Base-by-base conservation (phyloP, 2,113 vertebrate species). In the Trogon melanurus region DNA sequence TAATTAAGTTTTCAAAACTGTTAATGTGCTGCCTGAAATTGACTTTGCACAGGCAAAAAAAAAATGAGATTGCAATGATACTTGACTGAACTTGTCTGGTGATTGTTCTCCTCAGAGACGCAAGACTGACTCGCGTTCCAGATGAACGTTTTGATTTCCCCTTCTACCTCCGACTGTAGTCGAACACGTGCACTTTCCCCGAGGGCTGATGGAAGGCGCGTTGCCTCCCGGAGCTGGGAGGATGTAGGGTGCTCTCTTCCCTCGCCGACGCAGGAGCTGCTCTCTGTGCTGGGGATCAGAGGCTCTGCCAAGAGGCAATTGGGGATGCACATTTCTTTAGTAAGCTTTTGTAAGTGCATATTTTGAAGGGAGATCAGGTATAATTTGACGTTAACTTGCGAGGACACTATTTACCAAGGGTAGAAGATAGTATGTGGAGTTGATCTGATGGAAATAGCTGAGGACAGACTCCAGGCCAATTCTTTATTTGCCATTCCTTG, bases 201-300 rank as follows among this genome's bases (percentile, higher is more conserved):
- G 25, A 34, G 45, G 9, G 38, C 38, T 25, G 20, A 5, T 20
- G 62, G 57, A 36, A 50, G 36, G 11, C 25, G 20, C 0, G 32
- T 53, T 61, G 38, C 4, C 20, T 70, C 36, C 21, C 0, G 0
- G 76, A 47, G 60, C 27, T 66, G 61, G 57, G 50, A 44, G 26
- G 44, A 18, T 17, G 14, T 5, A 0, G 0, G 0, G 14, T 6
- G 23, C 29, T 34, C 51, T 0, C 72, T 20, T 51, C n/a, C 30
- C 21, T 47, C 15, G 1, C 2, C 4, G 53, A 1, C 6, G 32
- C 36, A n/a, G 79, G 41, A 61, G 53, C 47, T 73, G 20, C 27
- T 48, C 21, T 25, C 15, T 38, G 22, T 64, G 50, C 50, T n/a
- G 48, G 50, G 21, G 16, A 25, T 16, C 4, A 22, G 47, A 44